Conservation (phyloP, 2,113 vertebrate genomes). For the Antigone vipio region DNA sequence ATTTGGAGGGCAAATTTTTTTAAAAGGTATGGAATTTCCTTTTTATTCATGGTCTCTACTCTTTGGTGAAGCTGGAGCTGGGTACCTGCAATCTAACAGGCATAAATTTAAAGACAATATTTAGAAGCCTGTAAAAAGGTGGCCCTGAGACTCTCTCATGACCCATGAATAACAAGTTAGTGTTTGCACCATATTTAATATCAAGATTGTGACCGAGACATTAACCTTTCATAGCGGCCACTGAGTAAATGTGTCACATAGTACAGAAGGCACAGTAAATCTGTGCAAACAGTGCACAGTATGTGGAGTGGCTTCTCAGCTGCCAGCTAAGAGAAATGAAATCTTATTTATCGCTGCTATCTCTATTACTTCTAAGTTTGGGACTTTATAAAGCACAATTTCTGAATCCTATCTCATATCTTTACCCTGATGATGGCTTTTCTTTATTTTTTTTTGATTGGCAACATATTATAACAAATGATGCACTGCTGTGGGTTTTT, state of each 20-base stretch:
- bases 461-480: neutral
- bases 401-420: neutral
- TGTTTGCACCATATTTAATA: conserved; percentile 18
- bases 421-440: neutral
- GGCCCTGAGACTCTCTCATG: neutral
- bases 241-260: conserved; percentile 8
- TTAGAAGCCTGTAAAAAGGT: conserved; percentile 5
- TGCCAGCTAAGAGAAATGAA: neutral
- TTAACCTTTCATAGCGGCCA: conserved; percentile 6
- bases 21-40: neutral
- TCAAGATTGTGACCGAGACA: conserved; percentile 6
- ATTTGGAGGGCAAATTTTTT: neutral
- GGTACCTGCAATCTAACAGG: neutral
- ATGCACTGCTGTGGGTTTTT: neutral
- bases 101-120: conserved; percentile 7
- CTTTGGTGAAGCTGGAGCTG: neutral
- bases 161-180: conserved; percentile 19
- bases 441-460: neutral
- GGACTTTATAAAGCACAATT: neutral
- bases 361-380: neutral
- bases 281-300: neutral
- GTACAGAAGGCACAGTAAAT: conserved; percentile 9
- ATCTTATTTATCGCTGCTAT: neutral
- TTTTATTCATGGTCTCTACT: neutral
- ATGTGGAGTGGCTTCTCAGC: neutral